Base-by-base conservation (phyloP, 2,113 vertebrate genomes). In the Osmerus eperlanus region DNA sequence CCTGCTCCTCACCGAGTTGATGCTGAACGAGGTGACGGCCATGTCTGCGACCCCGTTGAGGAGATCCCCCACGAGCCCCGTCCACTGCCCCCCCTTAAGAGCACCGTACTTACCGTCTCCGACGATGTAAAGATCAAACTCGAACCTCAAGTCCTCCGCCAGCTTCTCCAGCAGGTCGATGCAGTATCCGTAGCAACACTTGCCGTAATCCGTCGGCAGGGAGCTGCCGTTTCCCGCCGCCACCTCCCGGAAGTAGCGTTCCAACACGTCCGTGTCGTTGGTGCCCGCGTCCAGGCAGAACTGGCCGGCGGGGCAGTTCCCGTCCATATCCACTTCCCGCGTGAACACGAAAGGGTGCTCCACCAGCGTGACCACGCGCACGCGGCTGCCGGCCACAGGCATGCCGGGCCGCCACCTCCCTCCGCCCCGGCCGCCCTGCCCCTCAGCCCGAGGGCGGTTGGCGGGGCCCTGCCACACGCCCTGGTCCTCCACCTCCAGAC, bases 11-110 rank as follows among this genome's bases (percentile, higher is more conserved):
- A 94, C 95, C 0, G 95, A 96, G 84, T 96, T 97, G 84, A 97
- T 96, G 81, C 96, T 96, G 83, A 98, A 97, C 78, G 95, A 96
- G 64, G 95, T 96, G 78, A 96, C 95, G 0, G 95, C 96, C 95
- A 97, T 95, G 88, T 98, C 95, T 0, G 95, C 95, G 0, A 83
- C 72, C 29, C 95, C 94, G 0, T 93, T 93, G 64, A 95, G 84
- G 65, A 98, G 91, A 80, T 97, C 95, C 0, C 96, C 95, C 68
- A 97, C 95, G 76, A 97, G 90, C 18, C 96, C 95, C 0, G 94
- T 96, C 96, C 96, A 97, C 80, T 91, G 93, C 0, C 93, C 93
- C 0, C 92, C 91, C n/a, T 95, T 94, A 90, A 93, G 92, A 0
- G 94, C 95, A 0, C 95, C 95, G 0, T 97, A 97, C 73, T 97